Base-by-base conservation (phyloP, 1,140 invertebrate genomes). In the Monochamus saltuarius region DNA sequence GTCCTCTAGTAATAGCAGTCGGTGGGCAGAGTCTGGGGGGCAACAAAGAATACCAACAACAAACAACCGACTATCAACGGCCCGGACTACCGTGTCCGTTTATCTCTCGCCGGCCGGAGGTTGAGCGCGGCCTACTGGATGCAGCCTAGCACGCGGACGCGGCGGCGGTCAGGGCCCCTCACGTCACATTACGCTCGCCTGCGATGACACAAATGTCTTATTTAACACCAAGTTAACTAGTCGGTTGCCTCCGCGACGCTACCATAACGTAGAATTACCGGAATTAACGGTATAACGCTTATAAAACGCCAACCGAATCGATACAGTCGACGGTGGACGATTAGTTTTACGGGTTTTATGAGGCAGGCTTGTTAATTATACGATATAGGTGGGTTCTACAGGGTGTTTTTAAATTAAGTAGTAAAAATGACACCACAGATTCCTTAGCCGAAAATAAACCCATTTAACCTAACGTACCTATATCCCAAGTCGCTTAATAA, bases 171-270 rank as follows among this genome's bases (percentile, higher is more conserved):
- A 47, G 45, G 45, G 45, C 45, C 16, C 45, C 45, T 47, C 45
- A 47, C 45, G 16, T 47, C 45, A 47, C 45, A 47, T 47, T 47
- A 47, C 45, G 45, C 45, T 47, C 45, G 16, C 45, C 17, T 13
- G 10, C n/a, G 19, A 47, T 47, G 45, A 47, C 45, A 47, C 45
- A 47, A 47, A 47, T 47, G 45, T 47, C 45, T 47, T 47, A 47
- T 47, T 47, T 47, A 47, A 47, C 45, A 47, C 45, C 45, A 47
- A 47, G 45, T 47, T 47, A 47, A 47, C 45, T 47, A 47, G 45
- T 47, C 45, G 45, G 17, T 47, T 47, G 45, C 45, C 45, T n/a
- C 45, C 45, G 19, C 45, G 45, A 47, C 29, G 45, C 45, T 47
- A 47, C 45, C 29, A 47, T 47, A 47, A 47, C 45, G 45, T 47